A percentile compares a stretch with the other conserved stretches of the same genome.
phyloP scores from a whole-genome alignment of 1,140 invertebrate genomes.

The Drosophila kurseongensis region DNA sequence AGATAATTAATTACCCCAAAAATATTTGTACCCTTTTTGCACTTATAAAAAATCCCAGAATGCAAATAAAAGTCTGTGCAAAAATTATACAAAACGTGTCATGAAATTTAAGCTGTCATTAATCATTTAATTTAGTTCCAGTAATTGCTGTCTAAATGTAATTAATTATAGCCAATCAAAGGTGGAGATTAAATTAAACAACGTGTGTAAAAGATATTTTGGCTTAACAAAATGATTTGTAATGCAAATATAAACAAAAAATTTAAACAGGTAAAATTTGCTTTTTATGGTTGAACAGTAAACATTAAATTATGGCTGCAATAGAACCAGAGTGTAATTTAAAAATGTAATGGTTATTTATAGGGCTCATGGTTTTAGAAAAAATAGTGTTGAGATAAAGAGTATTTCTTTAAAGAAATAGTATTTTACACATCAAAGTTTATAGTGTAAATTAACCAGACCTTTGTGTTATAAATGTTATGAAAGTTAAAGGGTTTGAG shows the following conservation, averaged over 20 bases:
- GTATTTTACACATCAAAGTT: no score
- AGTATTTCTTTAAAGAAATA: no score
- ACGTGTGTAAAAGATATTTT: slow-evolving; percentile 1
- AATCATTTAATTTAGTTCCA: slow-evolving; percentile 16
- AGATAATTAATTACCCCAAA: not conserved
- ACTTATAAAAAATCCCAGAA: not conserved
- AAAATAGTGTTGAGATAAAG: no score
- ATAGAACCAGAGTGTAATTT: not conserved
- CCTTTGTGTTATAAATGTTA: no score
- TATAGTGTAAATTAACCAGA: no score
- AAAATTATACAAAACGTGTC: not conserved
- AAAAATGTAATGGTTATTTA: not conserved
- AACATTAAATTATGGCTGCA: no score
- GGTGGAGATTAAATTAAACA: slow-evolving; percentile 26
- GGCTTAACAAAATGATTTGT: slow-evolving; percentile 17
- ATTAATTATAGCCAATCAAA: slow-evolving; percentile 12
- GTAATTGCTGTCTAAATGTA: slow-evolving; percentile 10
- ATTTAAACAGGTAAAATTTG: no score
- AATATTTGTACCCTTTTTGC: not conserved
- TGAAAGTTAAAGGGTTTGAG: no score
- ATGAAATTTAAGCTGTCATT: slow-evolving; percentile 11
- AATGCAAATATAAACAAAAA: slow-evolving; percentile 13
- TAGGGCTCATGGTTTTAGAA: no score
- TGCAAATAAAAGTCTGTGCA: not conserved
- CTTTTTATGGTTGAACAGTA: no score